These are phyloP conservation scores for Psylliodes chrysocephalus DNA, from an alignment of 2,888 invertebrate species.

Conservation along the genomic window DNA sequence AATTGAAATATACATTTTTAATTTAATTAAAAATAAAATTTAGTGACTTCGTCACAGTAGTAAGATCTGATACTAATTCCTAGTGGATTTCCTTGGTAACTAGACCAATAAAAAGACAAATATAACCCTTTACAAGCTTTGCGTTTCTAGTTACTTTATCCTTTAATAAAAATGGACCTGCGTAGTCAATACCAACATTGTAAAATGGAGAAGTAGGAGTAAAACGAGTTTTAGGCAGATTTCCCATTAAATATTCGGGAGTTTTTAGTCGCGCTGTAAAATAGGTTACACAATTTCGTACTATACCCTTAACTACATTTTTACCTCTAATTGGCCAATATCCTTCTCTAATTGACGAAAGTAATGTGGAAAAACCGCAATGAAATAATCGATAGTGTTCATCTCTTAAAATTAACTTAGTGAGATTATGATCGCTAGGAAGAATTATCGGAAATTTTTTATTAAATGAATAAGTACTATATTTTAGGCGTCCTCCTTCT, in stretches of 20 bases:
- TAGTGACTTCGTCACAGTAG: no score
- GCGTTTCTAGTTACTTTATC: slow-evolving; percentile 13
- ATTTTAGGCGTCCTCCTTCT: no score
- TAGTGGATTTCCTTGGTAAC: slow-evolving; percentile 47
- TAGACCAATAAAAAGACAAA: slow-evolving; percentile 37
- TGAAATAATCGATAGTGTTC: no score
- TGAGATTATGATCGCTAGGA: no score
- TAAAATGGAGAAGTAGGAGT: slow-evolving; percentile 29
- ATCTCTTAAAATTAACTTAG: no score
- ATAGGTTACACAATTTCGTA: not conserved
- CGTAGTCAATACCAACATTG: slow-evolving; percentile 35
- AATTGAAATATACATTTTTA: no score
- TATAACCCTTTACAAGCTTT: slow-evolving; percentile 32
- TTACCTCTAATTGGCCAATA: not conserved
- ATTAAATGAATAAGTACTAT: no score
- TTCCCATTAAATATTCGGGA: not conserved
- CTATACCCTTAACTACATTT: not conserved
- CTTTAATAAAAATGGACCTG: slow-evolving; percentile 35
- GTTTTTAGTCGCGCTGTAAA: not conserved
- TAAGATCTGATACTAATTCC: slow-evolving; percentile 44
- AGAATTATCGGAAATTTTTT: no score
- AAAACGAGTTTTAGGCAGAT: not conserved
- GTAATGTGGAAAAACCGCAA: no score
- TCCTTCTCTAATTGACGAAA: not conserved
- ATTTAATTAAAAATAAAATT: no score